Conservation (phyloP, 2,888 invertebrate genomes). For the Andrena praecox region DNA sequence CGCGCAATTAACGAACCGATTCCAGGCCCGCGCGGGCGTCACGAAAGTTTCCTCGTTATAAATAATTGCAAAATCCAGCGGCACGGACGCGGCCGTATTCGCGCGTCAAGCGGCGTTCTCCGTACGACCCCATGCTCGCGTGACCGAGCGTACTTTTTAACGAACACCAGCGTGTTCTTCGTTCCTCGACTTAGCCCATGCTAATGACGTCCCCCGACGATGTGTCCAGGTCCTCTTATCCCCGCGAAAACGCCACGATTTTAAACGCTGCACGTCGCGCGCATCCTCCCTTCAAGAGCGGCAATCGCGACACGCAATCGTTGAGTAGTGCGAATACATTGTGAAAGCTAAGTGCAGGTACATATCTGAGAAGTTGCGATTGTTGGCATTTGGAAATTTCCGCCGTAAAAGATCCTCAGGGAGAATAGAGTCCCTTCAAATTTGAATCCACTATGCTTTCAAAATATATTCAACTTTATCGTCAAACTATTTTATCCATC, state of each 20-base stretch:
- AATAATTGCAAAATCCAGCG: constrained; percentile 77
- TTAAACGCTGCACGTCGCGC: constrained; percentile 7
- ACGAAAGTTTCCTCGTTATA: constrained; percentile 80
- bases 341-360: no score
- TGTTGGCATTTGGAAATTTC: no score
- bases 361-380: no score
- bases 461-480: no score
- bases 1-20: constrained; percentile 74
- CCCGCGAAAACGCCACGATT: background rate
- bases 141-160: constrained; percentile 75
- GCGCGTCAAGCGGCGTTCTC: constrained; percentile 34
- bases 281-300: background rate
- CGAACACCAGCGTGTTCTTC: constrained; percentile 69
- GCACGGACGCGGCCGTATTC: constrained; percentile 20
- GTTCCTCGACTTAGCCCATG: constrained; percentile 54
- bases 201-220: constrained; percentile 45
- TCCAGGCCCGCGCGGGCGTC: constrained; percentile 44
- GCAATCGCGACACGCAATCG: no score
- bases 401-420: no score
- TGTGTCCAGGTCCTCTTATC: constrained; percentile 9
- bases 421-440: no score
- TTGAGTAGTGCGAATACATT: no score
- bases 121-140: constrained; percentile 65
- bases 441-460: no score
- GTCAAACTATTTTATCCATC: no score